Evolutionary conservation across 2,797 vertebrate species (phyloP), one percentile per base, ranked within the genome.

Genomic region (Antennarius maculatus): DNA sequence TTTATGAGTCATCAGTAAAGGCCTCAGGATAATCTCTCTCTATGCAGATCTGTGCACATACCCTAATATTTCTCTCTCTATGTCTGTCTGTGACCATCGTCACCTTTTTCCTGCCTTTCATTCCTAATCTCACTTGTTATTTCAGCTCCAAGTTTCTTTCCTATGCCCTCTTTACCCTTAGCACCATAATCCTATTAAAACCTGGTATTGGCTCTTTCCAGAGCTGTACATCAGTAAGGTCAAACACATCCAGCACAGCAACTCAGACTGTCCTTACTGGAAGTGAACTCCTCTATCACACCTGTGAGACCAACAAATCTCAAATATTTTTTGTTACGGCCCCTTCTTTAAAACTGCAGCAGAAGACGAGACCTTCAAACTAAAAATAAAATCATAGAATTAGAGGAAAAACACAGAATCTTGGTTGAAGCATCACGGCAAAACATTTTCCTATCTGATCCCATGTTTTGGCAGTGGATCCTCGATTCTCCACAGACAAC

Each of bases 1-100:
- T 73, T 61, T 67, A 71, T 89, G 82, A 85, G 67, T 87, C 84
- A 89, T 69, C 64, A 66, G 70, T 69, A 27, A 81, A 66, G 57
- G 74, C 79, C 66, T 47, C 18, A 14, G 71, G 79, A 80, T 66
- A 66, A 79, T 60, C 58, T 61, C 67, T 23, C 54, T 77, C n/a
- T 10, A 53, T 23, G 41, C 48, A 41, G 16, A 54, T 52, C 45
- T 66, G 60, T 46, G 45, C 18, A 34, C 14, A 41, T 49, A 46
- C 45, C 17, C 28, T 72, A 73, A 78, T 31, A 34, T 69, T 47
- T 9, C 16, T 14, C 39, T 62, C 54, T 60, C 39, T 29, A 0
- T 56, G 51, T 59, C 37, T 12, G 12, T 49, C 41, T 43, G 17
- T 64, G 18, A 74, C 56, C 52, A 14, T 62, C 43, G 0, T 29